Conservation (phyloP, 2,113 vertebrate species). For the Recurvirostra avosetta region DNA sequence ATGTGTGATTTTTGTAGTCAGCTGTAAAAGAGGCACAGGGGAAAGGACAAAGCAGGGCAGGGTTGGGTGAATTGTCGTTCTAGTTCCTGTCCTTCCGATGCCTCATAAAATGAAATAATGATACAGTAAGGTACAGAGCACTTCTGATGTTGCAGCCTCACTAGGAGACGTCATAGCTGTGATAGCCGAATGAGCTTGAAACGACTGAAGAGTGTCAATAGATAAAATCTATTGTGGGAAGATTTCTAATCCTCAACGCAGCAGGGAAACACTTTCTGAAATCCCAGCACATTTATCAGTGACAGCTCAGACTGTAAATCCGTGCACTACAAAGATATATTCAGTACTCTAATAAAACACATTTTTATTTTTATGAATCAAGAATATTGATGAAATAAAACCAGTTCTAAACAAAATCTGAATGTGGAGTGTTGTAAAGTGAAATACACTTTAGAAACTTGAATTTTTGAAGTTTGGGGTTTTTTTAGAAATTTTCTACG, state of each 20-base stretch:
- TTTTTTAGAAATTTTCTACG: background rate
- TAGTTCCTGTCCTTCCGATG: background rate
- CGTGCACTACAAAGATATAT: background rate
- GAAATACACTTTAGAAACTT: background rate
- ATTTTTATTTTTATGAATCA: background rate
- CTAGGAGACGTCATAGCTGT: background rate
- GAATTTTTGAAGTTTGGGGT: background rate
- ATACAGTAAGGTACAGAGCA: background rate
- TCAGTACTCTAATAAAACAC: background rate
- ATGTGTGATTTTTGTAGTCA: background rate
- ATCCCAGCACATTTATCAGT: background rate
- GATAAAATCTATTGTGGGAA: slow-evolving; percentile 18
- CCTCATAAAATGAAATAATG: slow-evolving; percentile 30
- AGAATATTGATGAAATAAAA: background rate
- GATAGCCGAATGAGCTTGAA: slow-evolving; percentile 41
- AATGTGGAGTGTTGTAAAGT: background rate
- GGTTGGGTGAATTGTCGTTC: background rate
- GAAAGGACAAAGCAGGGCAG: background rate
- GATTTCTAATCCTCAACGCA: slow-evolving; percentile 17
- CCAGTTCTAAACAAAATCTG: background rate
- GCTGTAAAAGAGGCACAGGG: background rate
- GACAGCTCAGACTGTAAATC: slow-evolving; percentile 17
- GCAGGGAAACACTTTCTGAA: slow-evolving; percentile 30
- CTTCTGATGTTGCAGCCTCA: slow-evolving; percentile 19
- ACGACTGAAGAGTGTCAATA: slow-evolving; percentile 27